Percentiles rank a stretch among this genome's conserved stretches.
phyloP scores from a whole-genome alignment of 2,113 vertebrate species.

The Ochotona curzoniae region DNA sequence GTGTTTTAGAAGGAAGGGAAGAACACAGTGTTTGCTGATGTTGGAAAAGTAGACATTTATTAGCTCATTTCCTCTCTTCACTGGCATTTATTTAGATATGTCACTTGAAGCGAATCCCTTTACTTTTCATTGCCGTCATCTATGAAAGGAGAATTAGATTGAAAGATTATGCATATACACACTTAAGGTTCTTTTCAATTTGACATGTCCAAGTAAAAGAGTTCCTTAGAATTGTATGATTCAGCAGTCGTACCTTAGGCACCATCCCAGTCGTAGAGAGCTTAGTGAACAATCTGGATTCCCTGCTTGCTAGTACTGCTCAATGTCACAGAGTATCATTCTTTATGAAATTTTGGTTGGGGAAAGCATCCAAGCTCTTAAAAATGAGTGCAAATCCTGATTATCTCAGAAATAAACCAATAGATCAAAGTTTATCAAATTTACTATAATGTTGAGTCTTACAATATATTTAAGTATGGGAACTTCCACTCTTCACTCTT shows the following conservation, averaged over 20 bases:
- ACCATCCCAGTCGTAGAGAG: background rate
- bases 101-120: background rate
- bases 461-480: background rate
- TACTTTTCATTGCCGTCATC: background rate
- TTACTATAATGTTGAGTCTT: background rate
- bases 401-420: background rate
- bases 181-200: background rate
- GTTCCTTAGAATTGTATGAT: background rate
- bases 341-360: background rate
- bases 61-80: background rate
- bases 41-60: background rate
- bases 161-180: background rate
- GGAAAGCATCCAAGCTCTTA: background rate
- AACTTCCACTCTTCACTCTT: background rate
- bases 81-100: background rate
- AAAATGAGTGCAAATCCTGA: background rate
- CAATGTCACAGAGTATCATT: background rate
- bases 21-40: background rate
- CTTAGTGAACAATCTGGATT: background rate
- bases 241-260: background rate
- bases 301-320: rapidly evolving
- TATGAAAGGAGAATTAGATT: background rate
- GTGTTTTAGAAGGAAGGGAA: background rate
- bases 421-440: background rate
- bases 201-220: background rate